Evolutionary conservation across 2,888 invertebrate species (phyloP).

Genomic region (Abrostola triplasia): DNA sequence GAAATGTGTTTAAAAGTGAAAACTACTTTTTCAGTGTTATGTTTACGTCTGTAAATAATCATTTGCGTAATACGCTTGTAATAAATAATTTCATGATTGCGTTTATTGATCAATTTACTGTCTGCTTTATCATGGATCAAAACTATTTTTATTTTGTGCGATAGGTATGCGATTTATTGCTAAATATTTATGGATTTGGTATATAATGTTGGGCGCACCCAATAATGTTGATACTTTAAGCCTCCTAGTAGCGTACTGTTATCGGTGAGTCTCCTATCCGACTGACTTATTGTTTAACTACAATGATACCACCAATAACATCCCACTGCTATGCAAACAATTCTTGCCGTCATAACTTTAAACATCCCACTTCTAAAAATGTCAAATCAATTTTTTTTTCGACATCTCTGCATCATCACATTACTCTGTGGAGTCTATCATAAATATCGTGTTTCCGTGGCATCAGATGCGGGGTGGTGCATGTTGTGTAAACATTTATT

Average conservation of each 20-base stretch:
- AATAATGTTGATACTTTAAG: background rate
- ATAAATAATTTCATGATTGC: conserved; percentile 1
- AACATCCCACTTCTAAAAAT: no score
- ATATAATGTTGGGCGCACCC: background rate
- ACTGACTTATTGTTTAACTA: no score
- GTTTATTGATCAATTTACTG: background rate
- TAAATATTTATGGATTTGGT: background rate
- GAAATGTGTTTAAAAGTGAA: no score
- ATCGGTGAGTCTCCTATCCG: no score
- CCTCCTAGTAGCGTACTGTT: background rate
- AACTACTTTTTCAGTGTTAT: no score
- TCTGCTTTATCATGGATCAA: conserved; percentile 2
- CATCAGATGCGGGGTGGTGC: conserved; percentile 57
- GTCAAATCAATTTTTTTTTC: background rate
- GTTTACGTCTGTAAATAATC: background rate
- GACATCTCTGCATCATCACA: conserved; percentile 16
- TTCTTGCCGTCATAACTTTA: no score
- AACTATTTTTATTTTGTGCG: background rate
- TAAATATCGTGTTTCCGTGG: conserved; percentile 69
- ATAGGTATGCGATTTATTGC: background rate
- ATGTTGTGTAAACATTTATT: conserved; percentile 64
- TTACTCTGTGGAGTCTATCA: conserved; percentile 48
- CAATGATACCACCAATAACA: no score
- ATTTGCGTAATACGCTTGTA: conserved; percentile 4
- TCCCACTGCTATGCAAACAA: no score